Percentiles rank a stretch among this genome's conserved stretches.
Evolutionary conservation across 64 coral and sea anemone species (phyloP).

Genomic region (Montipora sp.): DNA sequence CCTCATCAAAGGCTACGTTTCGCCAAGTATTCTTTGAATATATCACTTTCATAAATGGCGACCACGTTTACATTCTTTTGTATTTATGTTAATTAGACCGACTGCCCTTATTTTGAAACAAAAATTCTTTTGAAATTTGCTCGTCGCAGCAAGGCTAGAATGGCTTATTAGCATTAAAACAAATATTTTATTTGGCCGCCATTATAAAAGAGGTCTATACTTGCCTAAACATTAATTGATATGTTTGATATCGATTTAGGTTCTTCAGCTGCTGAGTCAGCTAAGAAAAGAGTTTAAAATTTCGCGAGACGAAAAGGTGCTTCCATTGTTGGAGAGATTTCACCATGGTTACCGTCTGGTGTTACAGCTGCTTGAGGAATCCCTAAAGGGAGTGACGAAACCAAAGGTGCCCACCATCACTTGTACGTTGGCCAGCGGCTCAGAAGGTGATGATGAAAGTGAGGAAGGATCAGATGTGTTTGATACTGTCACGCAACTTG

Average conservation of each 20-base stretch:
- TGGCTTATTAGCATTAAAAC: too few species aligned
- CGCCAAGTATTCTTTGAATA: too few species aligned
- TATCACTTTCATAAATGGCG: too few species aligned
- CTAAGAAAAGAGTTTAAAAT: constrained; percentile 79
- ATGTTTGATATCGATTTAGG: constrained; percentile 21
- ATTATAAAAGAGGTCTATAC: too few species aligned
- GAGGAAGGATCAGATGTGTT: constrained; percentile 79
- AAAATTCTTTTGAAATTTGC: too few species aligned
- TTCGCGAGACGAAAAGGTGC: constrained; percentile 66
- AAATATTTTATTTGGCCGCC: too few species aligned
- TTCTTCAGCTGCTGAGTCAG: constrained; percentile 70
- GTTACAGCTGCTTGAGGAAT: constrained; percentile 77
- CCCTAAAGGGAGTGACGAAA: constrained; percentile 16
- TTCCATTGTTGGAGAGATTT: constrained; percentile 82
- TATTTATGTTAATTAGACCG: too few species aligned
- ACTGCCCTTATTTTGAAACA: too few species aligned
- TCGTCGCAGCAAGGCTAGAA: too few species aligned
- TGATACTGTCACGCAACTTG: constrained; percentile 88
- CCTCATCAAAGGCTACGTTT: too few species aligned
- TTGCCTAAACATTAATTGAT: not conserved
- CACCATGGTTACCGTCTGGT: constrained; percentile 71
- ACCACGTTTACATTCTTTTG: too few species aligned
- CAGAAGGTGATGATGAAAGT: constrained; percentile 30
- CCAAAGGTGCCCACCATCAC: constrained; percentile 32
- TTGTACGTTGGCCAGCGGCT: constrained; percentile 9